phyloP scores from a whole-genome alignment of 2,888 invertebrate species.

The Meganola albula region DNA sequence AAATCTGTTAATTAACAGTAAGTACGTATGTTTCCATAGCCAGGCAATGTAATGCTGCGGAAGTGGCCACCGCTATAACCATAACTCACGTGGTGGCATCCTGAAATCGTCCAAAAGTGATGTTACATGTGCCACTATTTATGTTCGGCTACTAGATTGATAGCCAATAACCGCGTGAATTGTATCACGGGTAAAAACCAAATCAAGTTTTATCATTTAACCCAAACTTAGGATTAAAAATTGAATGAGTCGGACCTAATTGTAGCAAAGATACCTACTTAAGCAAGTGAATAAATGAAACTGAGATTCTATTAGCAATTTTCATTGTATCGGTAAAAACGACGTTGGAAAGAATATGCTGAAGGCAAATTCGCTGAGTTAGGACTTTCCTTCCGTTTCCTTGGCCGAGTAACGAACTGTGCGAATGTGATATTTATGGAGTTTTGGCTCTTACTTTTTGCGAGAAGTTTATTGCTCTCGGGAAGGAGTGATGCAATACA shows the following conservation, averaged over 20 bases:
- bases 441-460: constrained; percentile 36
- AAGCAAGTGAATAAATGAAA: no score
- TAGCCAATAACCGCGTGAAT: constrained; percentile 42
- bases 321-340: constrained; percentile 25
- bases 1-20: no score
- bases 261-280: no score
- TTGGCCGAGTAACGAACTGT: constrained; percentile 41
- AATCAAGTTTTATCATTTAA: no score
- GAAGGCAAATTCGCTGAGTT: constrained; percentile 27
- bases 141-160: constrained; percentile 45
- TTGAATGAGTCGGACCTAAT: no score
- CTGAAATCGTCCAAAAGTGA: constrained; percentile 43
- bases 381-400: constrained; percentile 33
- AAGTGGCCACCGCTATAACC: constrained; percentile 47
- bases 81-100: constrained; percentile 51
- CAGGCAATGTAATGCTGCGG: constrained; percentile 22
- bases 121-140: constrained; percentile 50
- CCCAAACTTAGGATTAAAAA: no score
- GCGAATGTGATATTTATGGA: constrained; percentile 40
- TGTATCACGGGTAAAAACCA: constrained; percentile 24
- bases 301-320: no score
- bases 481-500: constrained; percentile 26
- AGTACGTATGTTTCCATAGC: no score
- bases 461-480: constrained; percentile 32
- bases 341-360: constrained; percentile 22